phyloP scores from a whole-genome alignment of 2,113 vertebrate genomes.

The Morone chrysops region DNA sequence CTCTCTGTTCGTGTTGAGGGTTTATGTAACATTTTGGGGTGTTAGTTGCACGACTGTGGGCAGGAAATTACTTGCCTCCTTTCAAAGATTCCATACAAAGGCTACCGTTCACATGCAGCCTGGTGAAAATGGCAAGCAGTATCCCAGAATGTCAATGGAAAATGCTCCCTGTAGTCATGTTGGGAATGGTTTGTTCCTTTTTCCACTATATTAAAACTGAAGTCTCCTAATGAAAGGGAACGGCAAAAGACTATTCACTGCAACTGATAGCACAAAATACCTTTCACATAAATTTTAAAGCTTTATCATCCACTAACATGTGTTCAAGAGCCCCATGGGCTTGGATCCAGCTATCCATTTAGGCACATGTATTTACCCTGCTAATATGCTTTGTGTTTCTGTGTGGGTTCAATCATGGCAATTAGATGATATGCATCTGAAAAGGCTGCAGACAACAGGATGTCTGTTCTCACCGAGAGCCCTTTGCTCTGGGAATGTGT shows the following conservation, averaged over 20 bases:
- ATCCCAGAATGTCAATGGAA: conserved; percentile 65
- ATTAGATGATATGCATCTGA: conserved; percentile 72
- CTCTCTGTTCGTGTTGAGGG: conserved; percentile 46
- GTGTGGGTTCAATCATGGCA: conserved; percentile 39
- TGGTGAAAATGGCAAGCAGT: conserved; percentile 53
- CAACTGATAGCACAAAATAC: conserved; percentile 30
- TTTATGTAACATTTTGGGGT: conserved; percentile 65
- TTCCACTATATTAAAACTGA: conserved; percentile 33
- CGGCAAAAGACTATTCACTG: conserved; percentile 14
- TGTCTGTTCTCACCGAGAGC: conserved; percentile 61
- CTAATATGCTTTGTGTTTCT: conserved; percentile 58
- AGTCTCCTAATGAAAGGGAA: conserved; percentile 46
- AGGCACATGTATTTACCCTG: conserved; percentile 33
- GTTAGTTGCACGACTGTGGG: conserved; percentile 58
- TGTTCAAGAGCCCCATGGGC: conserved; percentile 39
- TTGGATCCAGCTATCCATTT: conserved; percentile 39
- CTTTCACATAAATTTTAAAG: conserved; percentile 28
- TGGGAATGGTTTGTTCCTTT: conserved; percentile 43
- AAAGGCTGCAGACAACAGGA: conserved; percentile 65
- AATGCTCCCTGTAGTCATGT: conserved; percentile 48
- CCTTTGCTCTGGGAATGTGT: conserved; percentile 48
- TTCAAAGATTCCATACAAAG: conserved; percentile 66
- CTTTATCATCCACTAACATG: conserved; percentile 35
- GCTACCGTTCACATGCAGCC: conserved; percentile 65
- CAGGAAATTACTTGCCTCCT: conserved; percentile 75